Base-by-base conservation (phyloP, 2,797 vertebrate genomes). In the Cygnus olor region DNA sequence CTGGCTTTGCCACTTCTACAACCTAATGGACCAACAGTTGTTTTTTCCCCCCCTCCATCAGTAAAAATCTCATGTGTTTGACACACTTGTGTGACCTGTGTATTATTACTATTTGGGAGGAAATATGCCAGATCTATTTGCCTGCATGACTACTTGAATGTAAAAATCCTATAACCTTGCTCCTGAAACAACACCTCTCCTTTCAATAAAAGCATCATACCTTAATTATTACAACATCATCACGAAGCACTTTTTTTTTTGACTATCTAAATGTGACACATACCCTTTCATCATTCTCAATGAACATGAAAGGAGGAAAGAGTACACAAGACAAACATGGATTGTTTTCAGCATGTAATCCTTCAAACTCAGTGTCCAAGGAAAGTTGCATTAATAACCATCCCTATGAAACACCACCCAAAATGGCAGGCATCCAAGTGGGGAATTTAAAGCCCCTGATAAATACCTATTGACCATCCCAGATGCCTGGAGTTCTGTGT, bases 351-450 rank as follows among this genome's bases (percentile, higher is more conserved):
- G 42, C 18, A 15, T 17, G 13, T 32, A 73, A 54, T n/a, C 25
- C 11, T 38, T n/a, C 27, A 53, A 78, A 36, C 42, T 89, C 69
- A 65, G 5, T 28, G n/a, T 45, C 25, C 44, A 70, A 69, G 32
- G 36, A 30, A 53, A 72, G 22, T 5, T 47, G n/a, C 54, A 34
- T 57, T 53, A 77, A 40, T 24, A 81, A 79, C 10, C 42, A 45
- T 36, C 9, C 87, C 45, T n/a, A 22, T 20, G 34, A 70, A 63
- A 12, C 1, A 1, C 38, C 22, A 40, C 44, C 18, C 27, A 54
- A 66, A 81, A 36, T 3, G 2, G 3, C 22, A 73, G 16, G 21
- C 53, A 16, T 0, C 1, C 1, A 81, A 81, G 27, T 10, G 8
- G 6, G 25, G 24, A 93, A 49, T n/a, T 70, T 28, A 78, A 78